Evolutionary conservation across 1,140 invertebrate genomes (phyloP).

Genomic region (Cyrtorhinus lividipennis): DNA sequence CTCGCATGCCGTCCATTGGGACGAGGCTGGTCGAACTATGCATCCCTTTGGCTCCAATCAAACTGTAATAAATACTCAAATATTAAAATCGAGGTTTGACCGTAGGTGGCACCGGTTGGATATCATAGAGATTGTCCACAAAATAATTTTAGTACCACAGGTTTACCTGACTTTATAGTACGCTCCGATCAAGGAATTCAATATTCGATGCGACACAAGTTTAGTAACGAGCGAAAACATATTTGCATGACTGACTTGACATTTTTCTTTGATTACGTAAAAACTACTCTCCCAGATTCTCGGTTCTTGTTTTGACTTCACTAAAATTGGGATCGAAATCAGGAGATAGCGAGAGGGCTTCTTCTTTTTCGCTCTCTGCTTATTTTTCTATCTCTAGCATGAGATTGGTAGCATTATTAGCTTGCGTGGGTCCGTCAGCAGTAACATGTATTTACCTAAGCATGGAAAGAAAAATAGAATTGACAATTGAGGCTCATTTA

Average conservation of each 20-base stretch:
- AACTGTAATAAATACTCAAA: not conserved
- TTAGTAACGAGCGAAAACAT: not conserved
- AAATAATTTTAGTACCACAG: not conserved
- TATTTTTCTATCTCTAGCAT: not conserved
- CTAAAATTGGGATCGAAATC: not conserved
- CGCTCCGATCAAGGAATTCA: not conserved
- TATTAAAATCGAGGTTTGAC: not conserved
- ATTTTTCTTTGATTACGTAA: not conserved
- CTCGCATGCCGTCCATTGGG: slow-evolving; percentile 38
- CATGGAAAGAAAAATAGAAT: too few species aligned
- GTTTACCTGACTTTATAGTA: slow-evolving; percentile 1
- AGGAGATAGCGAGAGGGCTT: not conserved
- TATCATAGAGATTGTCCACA: not conserved
- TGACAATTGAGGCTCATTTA: too few species aligned
- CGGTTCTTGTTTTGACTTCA: not conserved
- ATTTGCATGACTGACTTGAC: not conserved
- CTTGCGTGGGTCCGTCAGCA: too few species aligned
- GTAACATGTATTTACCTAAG: too few species aligned
- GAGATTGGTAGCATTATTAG: too few species aligned
- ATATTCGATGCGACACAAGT: not conserved
- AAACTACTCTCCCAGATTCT: not conserved
- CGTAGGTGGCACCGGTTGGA: not conserved
- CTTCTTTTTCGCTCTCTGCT: not conserved
- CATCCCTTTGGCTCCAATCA: not conserved
- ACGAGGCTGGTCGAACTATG: not conserved